A percentile compares a stretch with the other conserved stretches of the same genome.
These are phyloP conservation scores for Vulpes lagopus DNA, from an alignment of 2,113 vertebrate species.

Conservation along the genomic window DNA sequence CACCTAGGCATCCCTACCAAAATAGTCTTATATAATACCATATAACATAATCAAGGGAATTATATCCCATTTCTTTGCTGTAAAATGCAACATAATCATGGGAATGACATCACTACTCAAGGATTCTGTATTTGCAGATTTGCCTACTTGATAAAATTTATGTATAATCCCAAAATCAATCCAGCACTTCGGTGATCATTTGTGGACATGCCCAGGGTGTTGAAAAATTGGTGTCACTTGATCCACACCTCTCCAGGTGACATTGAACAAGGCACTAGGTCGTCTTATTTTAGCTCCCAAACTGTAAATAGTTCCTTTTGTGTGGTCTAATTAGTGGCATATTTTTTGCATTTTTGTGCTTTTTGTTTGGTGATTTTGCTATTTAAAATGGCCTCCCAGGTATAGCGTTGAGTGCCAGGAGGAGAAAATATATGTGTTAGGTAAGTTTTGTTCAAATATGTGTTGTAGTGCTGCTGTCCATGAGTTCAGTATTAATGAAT, in stretches of 20 bases:
- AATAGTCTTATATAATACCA: background rate
- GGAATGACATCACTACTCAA: background rate
- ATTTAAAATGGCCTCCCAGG: background rate
- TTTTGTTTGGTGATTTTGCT: background rate
- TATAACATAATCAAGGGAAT: background rate
- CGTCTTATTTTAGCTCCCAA: background rate
- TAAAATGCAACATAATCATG: background rate
- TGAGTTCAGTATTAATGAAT: background rate
- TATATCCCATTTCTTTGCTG: background rate
- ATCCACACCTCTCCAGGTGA: background rate
- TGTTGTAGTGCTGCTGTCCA: background rate
- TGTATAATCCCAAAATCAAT: background rate
- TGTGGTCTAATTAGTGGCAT: background rate
- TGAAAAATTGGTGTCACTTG: conserved; percentile 1
- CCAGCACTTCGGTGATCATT: background rate
- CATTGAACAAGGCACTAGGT: background rate
- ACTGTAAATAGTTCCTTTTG: background rate
- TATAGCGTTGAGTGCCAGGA: background rate
- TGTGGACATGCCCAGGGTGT: background rate
- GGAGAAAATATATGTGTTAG: background rate
- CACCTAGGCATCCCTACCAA: too few relatives aligned
- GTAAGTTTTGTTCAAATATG: background rate
- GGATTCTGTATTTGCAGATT: conserved; percentile 17
- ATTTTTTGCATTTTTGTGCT: background rate
- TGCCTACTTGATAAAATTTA: background rate